phyloP scores from a whole-genome alignment of 2,888 invertebrate genomes.

The Leptopilina drosophilae region DNA sequence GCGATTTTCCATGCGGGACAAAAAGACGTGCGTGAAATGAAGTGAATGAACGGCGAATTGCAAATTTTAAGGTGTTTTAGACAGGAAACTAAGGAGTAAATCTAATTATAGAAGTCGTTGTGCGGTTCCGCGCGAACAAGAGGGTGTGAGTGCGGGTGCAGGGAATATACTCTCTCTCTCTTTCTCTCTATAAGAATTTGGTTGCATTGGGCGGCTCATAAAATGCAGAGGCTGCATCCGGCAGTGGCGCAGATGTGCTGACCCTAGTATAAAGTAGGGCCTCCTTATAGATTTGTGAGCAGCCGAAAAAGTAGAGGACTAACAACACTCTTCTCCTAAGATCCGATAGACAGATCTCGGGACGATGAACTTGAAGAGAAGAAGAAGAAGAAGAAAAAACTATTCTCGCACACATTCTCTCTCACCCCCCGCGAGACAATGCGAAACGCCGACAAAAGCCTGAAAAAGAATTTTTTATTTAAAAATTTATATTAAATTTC shows the following conservation, averaged over 20 bases:
- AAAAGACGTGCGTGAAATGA: background rate
- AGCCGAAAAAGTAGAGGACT: conserved; percentile 9
- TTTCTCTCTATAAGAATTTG: conserved; percentile 63
- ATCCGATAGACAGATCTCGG: conserved; percentile 21
- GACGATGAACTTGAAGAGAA: conserved; percentile 20
- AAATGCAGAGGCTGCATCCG: conserved; percentile 75
- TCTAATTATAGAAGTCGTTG: conserved; percentile 57
- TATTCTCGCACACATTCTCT: background rate
- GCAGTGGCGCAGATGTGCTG: conserved; percentile 71
- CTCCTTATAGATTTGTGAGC: conserved; percentile 46
- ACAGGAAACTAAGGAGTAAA: conserved; percentile 50
- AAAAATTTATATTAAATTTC: no score
- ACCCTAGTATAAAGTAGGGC: conserved; percentile 53
- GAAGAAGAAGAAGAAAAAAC: background rate
- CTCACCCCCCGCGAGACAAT: no score
- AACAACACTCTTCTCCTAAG: background rate
- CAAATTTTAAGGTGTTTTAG: conserved; percentile 49
- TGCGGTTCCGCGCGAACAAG: conserved; percentile 59
- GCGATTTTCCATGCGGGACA: no score
- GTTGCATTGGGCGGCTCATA: conserved; percentile 73
- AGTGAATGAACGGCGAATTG: conserved; percentile 7
- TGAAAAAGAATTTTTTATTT: no score
- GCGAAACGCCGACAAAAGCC: no score
- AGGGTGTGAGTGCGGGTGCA: conserved; percentile 69
- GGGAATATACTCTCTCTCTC: conserved; percentile 32